These are phyloP conservation scores for Premnoplex brunnescens DNA, from an alignment of 2,797 vertebrate species.

Conservation along the genomic window DNA sequence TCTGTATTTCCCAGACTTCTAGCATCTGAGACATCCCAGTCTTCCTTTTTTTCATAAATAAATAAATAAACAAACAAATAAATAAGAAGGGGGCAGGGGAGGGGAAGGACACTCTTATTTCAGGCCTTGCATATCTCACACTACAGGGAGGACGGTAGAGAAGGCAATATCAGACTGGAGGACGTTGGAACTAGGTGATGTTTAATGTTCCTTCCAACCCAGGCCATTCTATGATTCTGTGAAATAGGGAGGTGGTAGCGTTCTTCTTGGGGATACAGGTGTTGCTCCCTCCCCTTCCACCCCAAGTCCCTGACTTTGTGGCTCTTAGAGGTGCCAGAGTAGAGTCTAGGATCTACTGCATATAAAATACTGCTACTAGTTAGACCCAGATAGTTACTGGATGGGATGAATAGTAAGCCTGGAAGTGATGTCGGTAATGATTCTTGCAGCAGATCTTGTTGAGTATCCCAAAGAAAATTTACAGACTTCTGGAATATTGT, in stretches of 20 bases:
- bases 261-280: not conserved
- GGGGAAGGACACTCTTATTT: not conserved
- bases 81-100: not conserved
- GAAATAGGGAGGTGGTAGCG: not conserved
- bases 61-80: not conserved
- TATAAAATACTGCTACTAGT: not conserved
- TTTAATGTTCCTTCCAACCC: not conserved
- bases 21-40: not conserved
- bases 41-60: not conserved
- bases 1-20: not conserved
- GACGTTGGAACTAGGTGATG: not conserved
- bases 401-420: not conserved
- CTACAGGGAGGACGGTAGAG: not conserved
- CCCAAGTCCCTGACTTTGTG: accelerated
- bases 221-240: not conserved
- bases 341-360: not conserved
- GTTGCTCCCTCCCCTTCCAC: accelerated
- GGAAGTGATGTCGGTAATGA: not conserved
- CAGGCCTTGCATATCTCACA: not conserved
- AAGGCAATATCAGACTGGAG: not conserved
- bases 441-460: not conserved
- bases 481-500: not conserved
- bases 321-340: not conserved
- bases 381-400: not conserved
- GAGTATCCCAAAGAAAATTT: not conserved